A percentile compares a stretch with the other conserved stretches of the same genome.
phyloP scores from a whole-genome alignment of 2,113 vertebrate species.

The Rhodinocichla rosea region DNA sequence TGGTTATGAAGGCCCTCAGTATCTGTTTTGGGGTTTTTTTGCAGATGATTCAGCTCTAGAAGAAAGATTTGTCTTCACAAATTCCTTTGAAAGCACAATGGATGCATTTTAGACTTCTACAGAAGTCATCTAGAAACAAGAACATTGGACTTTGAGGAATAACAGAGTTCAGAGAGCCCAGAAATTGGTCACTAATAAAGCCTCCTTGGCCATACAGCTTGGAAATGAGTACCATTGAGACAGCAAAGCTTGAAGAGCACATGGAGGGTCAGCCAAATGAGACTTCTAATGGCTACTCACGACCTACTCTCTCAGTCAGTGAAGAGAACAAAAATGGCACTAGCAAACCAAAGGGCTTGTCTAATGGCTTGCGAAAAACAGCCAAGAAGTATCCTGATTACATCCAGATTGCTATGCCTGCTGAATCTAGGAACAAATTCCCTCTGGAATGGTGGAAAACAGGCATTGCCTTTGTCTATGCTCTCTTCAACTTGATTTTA shows the following conservation, averaged over 20 bases:
- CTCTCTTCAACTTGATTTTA: constrained; percentile 88
- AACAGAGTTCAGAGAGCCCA: neutral
- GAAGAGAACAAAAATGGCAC: constrained; percentile 76
- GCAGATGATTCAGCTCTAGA: constrained; percentile 35
- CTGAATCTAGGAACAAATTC: constrained; percentile 83
- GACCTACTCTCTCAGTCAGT: constrained; percentile 65
- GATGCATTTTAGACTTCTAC: neutral
- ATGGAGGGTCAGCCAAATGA: constrained; percentile 73
- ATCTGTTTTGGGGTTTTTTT: neutral
- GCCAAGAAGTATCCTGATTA: constrained; percentile 87
- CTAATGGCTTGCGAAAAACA: constrained; percentile 81
- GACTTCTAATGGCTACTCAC: constrained; percentile 58
- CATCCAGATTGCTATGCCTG: constrained; percentile 88
- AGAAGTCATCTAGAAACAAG: neutral
- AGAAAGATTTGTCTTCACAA: neutral
- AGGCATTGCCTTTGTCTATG: constrained; percentile 87
- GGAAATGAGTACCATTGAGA: constrained; percentile 76
- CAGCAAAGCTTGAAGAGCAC: constrained; percentile 76
- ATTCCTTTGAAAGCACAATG: neutral
- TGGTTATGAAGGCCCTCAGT: neutral
- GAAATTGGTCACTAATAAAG: neutral
- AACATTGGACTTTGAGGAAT: neutral
- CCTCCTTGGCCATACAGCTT: constrained; percentile 51
- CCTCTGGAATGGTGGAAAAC: constrained; percentile 99
- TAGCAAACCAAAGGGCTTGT: constrained; percentile 73